Evolutionary conservation across 2,797 vertebrate genomes (phyloP), one percentile per base, ranked within the genome.

Genomic region (Picus viridis): DNA sequence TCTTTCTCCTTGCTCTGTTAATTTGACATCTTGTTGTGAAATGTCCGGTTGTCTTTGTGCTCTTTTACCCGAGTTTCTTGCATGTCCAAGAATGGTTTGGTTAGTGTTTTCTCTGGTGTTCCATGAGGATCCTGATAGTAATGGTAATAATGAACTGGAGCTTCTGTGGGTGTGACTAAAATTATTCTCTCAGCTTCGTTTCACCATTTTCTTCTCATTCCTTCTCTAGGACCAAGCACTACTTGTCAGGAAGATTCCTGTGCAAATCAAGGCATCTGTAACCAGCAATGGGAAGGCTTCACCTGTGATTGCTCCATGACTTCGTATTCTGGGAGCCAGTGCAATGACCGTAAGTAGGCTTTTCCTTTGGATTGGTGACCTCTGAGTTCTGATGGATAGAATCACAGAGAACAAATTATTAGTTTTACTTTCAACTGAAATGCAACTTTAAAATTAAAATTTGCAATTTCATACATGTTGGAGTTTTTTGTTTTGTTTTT

Each of bases 261-360:
- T 67, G 98, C 98, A 2, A 99, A 99, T 97, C 99, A 99, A 96
- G 99, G 99, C 4, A 98, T 99, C 94, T 99, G 99, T 92, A 99
- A 99, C 95, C 99, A 99, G 93, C 99, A 99, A 23, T 99, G 99
- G 99, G 99, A 99, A 97, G 99, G 99, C 83, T 99, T 99, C 97
- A 99, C 98, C 29, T 99, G 99, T 2, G 99, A 99, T 96, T 99
- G 99, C 89, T 99, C 99, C 86, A 99, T 99, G 99, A 99, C 99
- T 15, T 99, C 99, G 1, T 99, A 99, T 96, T 99, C 99, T 8
- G 99, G 99, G 76, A 98, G 98, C 58, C 99, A 99, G 97, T 99
- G 99, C 97, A 99, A 99, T 76, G 99, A 99, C 92, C 99, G 99
- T 99, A 97, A 99, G 99, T 99, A 92, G 51, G 11, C 26, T 90